phyloP scores from a whole-genome alignment of 2,797 vertebrate genomes.

The Nannoperca australis region DNA sequence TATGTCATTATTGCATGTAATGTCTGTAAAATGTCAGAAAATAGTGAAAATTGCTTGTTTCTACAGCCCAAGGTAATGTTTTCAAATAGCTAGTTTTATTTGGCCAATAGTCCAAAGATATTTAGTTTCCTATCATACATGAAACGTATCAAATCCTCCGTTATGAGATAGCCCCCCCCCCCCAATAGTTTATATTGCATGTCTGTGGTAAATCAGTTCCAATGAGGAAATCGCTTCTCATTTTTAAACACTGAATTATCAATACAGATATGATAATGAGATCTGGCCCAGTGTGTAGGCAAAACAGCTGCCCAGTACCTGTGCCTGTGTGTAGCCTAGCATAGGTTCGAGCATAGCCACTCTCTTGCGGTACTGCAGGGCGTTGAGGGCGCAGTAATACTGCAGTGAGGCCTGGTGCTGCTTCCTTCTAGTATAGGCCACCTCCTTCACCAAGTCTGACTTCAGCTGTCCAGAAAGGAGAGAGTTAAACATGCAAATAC shows the following conservation, averaged over 20 bases:
- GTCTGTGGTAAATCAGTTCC: background rate
- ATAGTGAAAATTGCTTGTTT: background rate
- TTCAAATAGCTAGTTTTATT: background rate
- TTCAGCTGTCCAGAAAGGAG: conserved; percentile 86
- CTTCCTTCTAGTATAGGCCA: conserved; percentile 93
- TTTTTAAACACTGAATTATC: background rate
- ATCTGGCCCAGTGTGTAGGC: background rate
- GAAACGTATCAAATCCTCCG: background rate
- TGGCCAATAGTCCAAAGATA: background rate
- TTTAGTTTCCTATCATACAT: background rate
- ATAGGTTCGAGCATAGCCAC: conserved; percentile 96
- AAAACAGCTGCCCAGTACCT: conserved; percentile 85
- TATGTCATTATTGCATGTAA: too few species aligned
- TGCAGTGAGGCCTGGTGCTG: conserved; percentile 96
- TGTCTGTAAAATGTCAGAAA: background rate
- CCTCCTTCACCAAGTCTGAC: conserved; percentile 91
- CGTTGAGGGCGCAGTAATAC: conserved; percentile 97
- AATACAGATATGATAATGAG: conserved; percentile 11
- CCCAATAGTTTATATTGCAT: background rate
- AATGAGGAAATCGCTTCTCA: background rate
- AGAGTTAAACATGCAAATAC: conserved; percentile 44
- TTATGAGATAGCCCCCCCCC: too few species aligned
- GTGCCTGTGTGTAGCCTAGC: conserved; percentile 93
- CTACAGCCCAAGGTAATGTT: background rate
- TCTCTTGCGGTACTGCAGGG: conserved; percentile 95